phyloP scores from a whole-genome alignment of 1,140 invertebrate genomes.

The Pseudomyrmex flavicornis region DNA sequence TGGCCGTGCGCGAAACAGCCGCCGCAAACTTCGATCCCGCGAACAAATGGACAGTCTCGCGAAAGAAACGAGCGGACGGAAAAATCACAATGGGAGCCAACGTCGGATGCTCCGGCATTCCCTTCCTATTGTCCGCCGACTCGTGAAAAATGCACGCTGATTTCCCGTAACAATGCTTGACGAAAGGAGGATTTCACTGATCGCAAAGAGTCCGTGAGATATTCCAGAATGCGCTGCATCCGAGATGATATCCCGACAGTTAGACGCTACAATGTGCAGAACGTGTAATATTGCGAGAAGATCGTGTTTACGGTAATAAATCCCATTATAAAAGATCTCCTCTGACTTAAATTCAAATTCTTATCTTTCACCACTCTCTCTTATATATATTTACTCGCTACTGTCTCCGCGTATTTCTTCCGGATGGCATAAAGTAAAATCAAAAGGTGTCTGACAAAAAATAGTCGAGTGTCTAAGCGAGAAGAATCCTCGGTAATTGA shows the following conservation, averaged over 20 bases:
- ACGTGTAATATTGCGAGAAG: background rate
- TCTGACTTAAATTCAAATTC: background rate
- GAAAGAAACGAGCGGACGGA: slow-evolving; percentile 66
- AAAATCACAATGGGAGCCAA: slow-evolving; percentile 71
- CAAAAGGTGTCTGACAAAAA: background rate
- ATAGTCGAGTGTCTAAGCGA: background rate
- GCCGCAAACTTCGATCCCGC: slow-evolving; percentile 72
- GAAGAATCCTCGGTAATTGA: background rate
- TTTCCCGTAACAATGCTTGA: slow-evolving; percentile 75
- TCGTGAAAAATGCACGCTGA: slow-evolving; percentile 75
- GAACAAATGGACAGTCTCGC: slow-evolving; percentile 73
- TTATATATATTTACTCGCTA: background rate
- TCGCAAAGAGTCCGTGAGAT: slow-evolving; percentile 61
- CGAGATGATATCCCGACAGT: slow-evolving; percentile 40
- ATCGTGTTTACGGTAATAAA: background rate
- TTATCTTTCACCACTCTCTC: background rate
- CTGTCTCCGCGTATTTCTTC: background rate
- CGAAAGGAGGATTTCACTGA: slow-evolving; percentile 72
- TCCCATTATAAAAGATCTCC: background rate
- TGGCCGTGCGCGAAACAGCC: slow-evolving; percentile 67
- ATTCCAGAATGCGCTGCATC: slow-evolving; percentile 31
- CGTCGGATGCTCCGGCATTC: slow-evolving; percentile 57
- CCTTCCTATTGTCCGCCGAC: slow-evolving; percentile 69
- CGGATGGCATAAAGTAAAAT: background rate
- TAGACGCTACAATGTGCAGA: slow-evolving; percentile 26